Evolutionary conservation across 2,888 invertebrate species (phyloP).

Genomic region (Girardia tigrina): DNA sequence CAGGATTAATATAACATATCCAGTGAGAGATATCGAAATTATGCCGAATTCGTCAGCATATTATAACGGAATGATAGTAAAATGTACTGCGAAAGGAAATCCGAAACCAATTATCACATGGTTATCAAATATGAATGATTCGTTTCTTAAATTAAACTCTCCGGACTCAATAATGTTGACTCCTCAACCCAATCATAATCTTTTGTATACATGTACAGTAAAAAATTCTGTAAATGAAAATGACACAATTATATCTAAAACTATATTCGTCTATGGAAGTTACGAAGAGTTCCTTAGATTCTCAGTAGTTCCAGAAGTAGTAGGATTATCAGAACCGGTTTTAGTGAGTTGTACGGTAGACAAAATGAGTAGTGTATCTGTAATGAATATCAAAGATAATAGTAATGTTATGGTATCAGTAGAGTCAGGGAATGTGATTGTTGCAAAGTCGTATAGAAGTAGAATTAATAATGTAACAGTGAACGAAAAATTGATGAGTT

Average conservation of each 20-base stretch:
- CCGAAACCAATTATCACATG: background rate
- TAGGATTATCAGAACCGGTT: background rate
- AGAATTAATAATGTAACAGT: too few relatives aligned
- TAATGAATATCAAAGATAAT: background rate
- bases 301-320: background rate
- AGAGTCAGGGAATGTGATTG: too few relatives aligned
- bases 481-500: too few relatives aligned
- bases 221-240: background rate
- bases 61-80: background rate
- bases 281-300: background rate
- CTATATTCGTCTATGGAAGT: background rate
- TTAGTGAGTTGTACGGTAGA: background rate
- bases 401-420: background rate
- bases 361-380: background rate
- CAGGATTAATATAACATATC: background rate
- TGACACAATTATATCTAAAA: too few relatives aligned
- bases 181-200: background rate
- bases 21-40: background rate
- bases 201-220: background rate
- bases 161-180: background rate
- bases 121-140: background rate
- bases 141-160: background rate
- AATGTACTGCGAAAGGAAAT: background rate
- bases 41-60: background rate
- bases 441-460: too few relatives aligned